A percentile compares a stretch with the other conserved stretches of the same genome.
These are phyloP conservation scores for Ptychobarbus kaznakovi DNA, from an alignment of 2,797 vertebrate genomes.

Conservation along the genomic window DNA sequence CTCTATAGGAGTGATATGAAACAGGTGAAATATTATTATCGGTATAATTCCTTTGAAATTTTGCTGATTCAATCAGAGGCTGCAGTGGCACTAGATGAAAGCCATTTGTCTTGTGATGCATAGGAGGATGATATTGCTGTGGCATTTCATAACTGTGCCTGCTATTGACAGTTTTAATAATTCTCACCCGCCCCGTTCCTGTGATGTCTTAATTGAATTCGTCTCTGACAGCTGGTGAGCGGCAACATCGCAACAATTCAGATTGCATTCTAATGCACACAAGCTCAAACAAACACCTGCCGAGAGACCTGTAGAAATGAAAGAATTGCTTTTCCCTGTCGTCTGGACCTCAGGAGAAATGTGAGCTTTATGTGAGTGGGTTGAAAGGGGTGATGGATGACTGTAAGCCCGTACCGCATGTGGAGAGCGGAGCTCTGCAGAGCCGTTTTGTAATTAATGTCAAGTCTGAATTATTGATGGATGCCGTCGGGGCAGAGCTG, in stretches of 20 bases:
- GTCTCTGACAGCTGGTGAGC: conserved; percentile 38
- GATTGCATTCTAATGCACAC: neutral
- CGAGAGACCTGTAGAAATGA: conserved; percentile 24
- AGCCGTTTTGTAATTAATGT: conserved; percentile 51
- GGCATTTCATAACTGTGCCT: conserved; percentile 33
- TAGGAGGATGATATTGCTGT: conserved; percentile 28
- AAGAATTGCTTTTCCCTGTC: conserved; percentile 24
- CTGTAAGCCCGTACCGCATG: conserved; percentile 14
- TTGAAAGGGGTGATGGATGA: conserved; percentile 52
- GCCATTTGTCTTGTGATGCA: conserved; percentile 39
- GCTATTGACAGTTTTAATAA: conserved; percentile 48
- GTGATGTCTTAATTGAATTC: conserved; percentile 51
- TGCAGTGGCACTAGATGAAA: conserved; percentile 37
- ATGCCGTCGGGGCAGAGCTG: neutral
- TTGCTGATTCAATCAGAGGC: conserved; percentile 45
- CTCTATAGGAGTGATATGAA: neutral
- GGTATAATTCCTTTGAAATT: conserved; percentile 27
- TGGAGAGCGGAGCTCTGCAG: conserved; percentile 22
- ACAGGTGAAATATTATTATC: conserved; percentile 44
- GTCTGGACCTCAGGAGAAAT: conserved; percentile 46
- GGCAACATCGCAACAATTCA: neutral
- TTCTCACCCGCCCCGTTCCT: neutral
- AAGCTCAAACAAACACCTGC: neutral
- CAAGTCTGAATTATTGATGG: conserved; percentile 58
- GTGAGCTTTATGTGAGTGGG: conserved; percentile 31